A percentile compares a stretch with the other conserved stretches of the same genome.
Conservation (phyloP, 2,113 vertebrate genomes). For the Podocnemis expansa region DNA sequence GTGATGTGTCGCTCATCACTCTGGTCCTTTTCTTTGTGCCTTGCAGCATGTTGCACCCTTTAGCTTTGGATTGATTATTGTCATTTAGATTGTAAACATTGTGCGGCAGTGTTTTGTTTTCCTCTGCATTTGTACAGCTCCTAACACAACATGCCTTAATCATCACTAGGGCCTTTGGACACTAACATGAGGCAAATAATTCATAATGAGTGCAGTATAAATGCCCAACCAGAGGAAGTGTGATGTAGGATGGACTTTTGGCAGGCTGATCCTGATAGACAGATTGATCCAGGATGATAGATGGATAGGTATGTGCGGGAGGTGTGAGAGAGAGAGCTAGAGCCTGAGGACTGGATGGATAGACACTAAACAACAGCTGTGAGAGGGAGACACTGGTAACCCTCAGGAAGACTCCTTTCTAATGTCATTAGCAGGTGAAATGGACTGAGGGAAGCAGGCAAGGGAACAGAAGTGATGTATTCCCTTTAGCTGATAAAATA, state of each 20-base stretch:
- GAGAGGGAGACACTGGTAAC: fast-evolving
- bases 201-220: neutral
- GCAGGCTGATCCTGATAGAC: neutral
- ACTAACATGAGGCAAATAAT: neutral
- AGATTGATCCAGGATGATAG: neutral
- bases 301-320: neutral
- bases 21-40: neutral
- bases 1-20: neutral
- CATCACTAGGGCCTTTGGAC: neutral
- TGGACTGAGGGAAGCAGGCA: neutral
- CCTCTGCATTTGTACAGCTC: neutral
- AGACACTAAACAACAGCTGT: neutral
- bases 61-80: neutral
- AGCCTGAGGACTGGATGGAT: neutral
- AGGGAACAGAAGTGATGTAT: neutral
- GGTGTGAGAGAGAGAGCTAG: neutral
- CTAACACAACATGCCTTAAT: neutral
- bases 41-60: neutral
- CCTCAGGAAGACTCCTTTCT: neutral
- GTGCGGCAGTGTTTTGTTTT: neutral
- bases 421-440: neutral
- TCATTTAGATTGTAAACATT: neutral
- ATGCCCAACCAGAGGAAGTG: fast-evolving
- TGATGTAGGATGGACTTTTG: neutral
- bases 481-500: neutral